A percentile compares a stretch with the other conserved stretches of the same genome.
Conservation (phyloP, 2,113 vertebrate genomes). For the Symphodus melops region DNA sequence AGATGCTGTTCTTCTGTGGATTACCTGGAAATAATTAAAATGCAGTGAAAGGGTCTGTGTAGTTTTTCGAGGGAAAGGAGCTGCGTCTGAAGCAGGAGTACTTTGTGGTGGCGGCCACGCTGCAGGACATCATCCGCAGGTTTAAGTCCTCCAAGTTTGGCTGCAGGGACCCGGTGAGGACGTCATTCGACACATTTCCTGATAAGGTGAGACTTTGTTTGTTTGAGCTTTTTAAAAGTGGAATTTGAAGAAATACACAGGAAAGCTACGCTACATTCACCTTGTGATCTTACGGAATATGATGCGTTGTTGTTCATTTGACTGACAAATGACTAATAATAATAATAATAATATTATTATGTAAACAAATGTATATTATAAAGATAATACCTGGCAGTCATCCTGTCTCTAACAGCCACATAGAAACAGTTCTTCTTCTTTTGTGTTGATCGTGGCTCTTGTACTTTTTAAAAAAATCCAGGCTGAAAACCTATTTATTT, state of each 20-base stretch:
- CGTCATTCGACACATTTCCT: constrained; percentile 85
- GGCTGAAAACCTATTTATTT: too few relatives aligned
- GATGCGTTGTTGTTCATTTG: too few relatives aligned
- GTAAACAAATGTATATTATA: too few relatives aligned
- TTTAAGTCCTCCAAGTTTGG: constrained; percentile 95
- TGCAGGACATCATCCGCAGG: constrained; percentile 92
- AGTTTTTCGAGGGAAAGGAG: constrained; percentile 97
- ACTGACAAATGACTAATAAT: too few relatives aligned
- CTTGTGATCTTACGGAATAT: too few relatives aligned
- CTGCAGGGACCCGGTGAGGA: constrained; percentile 79
- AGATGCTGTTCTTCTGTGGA: background rate
- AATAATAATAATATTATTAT: too few relatives aligned
- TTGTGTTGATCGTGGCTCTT: background rate
- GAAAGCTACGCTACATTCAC: too few relatives aligned
- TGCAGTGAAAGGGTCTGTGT: background rate
- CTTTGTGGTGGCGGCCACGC: constrained; percentile 92
- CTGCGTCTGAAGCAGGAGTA: constrained; percentile 94
- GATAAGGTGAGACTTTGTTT: constrained; percentile 81
- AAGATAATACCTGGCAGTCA: too few relatives aligned
- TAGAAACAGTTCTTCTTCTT: background rate
- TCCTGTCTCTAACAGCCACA: too few relatives aligned
- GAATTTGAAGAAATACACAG: too few relatives aligned
- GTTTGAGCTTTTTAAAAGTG: too few relatives aligned
- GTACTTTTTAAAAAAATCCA: too few relatives aligned
- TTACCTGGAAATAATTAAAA: background rate